Conservation (phyloP, 2,888 invertebrate species). For the Pomacea canaliculata region DNA sequence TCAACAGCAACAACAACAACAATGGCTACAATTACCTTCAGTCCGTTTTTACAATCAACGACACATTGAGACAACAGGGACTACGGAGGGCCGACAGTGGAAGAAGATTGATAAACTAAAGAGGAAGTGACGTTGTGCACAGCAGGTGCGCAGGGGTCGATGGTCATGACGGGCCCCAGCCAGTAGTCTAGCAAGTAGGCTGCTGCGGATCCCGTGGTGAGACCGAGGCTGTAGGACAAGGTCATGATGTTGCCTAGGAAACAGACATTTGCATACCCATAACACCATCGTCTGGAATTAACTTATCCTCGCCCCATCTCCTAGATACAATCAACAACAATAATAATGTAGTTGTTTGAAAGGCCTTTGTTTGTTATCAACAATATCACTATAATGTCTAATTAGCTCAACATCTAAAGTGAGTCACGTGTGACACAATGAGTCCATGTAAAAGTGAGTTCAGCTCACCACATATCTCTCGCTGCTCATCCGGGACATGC, state of each 20-base stretch:
- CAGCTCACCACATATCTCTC: conserved; percentile 84
- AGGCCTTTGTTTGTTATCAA: too few species aligned
- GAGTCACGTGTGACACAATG: too few species aligned
- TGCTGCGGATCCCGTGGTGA: conserved; percentile 85
- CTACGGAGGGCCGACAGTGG: not conserved
- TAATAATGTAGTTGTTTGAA: too few species aligned
- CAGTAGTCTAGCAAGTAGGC: conserved; percentile 80
- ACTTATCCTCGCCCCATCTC: too few species aligned
- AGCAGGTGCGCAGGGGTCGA: conserved; percentile 30
- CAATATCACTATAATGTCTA: too few species aligned
- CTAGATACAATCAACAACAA: too few species aligned
- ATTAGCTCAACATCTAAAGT: too few species aligned
- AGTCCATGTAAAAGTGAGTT: too few species aligned
- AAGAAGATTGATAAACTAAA: not conserved
- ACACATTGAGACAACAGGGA: not conserved
- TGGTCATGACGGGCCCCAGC: conserved; percentile 43
- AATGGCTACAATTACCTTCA: too few species aligned
- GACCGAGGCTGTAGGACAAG: conserved; percentile 87
- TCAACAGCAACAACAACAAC: not conserved
- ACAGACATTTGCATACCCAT: not conserved
- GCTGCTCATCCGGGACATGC: conserved; percentile 85
- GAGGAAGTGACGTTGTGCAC: conserved; percentile 9
- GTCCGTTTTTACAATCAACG: too few species aligned
- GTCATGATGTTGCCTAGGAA: conserved; percentile 90
- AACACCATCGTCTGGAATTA: not conserved